These are phyloP conservation scores for Nymphalis urticae DNA, from an alignment of 2,888 invertebrate species.

Conservation along the genomic window DNA sequence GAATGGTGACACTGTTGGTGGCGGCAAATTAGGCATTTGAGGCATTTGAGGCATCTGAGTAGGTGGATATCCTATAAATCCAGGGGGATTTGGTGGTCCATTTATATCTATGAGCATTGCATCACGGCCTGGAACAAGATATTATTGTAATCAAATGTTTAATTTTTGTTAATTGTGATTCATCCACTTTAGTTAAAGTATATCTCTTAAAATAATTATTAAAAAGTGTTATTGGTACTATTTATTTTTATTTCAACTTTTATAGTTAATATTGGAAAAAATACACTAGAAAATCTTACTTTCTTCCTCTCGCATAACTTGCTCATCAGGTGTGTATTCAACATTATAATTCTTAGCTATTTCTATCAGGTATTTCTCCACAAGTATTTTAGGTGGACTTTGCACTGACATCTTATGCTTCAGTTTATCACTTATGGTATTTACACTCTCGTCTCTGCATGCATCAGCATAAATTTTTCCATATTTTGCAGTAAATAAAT, in stretches of 20 bases:
- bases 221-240: background rate
- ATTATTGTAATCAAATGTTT: no score
- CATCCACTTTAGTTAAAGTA: no score
- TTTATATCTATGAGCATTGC: conserved; percentile 86
- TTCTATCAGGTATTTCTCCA: conserved; percentile 96
- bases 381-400: conserved; percentile 96
- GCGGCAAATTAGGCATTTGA: conserved; percentile 71
- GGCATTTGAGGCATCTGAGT: conserved; percentile 85
- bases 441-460: conserved; percentile 90
- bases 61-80: conserved; percentile 91
- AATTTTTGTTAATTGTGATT: background rate
- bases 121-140: conserved; percentile 76
- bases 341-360: conserved; percentile 98
- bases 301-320: conserved; percentile 90
- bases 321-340: conserved; percentile 96
- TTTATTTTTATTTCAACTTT: background rate
- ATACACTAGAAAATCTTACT: conserved; percentile 50
- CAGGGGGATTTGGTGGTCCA: conserved; percentile 86
- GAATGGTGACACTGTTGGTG: conserved; percentile 80
- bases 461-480: conserved; percentile 96
- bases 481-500: conserved; percentile 94
- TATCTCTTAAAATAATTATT: no score
- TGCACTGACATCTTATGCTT: conserved; percentile 96
- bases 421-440: conserved; percentile 93
- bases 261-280: conserved; percentile 5